Evolutionary conservation across 2,888 invertebrate species (phyloP), one percentile per base, ranked within the genome.

Genomic region (Archips xylosteana): DNA sequence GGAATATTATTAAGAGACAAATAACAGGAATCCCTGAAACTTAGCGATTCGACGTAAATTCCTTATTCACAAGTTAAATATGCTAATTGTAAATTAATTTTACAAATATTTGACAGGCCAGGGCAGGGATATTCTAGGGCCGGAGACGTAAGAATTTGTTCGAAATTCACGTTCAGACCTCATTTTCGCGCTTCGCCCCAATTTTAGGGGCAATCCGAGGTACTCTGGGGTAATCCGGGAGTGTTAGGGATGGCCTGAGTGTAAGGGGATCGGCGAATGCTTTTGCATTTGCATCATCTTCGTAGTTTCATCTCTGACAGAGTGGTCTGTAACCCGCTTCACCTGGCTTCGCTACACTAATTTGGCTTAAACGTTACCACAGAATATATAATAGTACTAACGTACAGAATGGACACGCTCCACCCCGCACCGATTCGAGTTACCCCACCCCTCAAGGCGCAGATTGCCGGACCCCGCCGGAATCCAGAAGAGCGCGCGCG

Each of bases 131-230:
- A 70, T 65, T 74, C 69, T 77, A 74, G 75, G 76, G 74, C 73
- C 76, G 74, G 75, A 70, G 63, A 72, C 67, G 39, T 70, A 34
- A 69, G 65, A 76, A 72, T 75, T 61, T 71, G 72, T 76, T 78
- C 76, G 76, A 77, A 74, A 76, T 78, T 75, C 77, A 72, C 78
- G 76, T 74, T 77, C 72, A 73, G 70, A 76, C 70, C 77, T 80
- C 78, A 77, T 81, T 80, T 77, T 77, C 77, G 71, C 77, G 51
- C 79, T 80, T 80, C 78, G 65, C 76, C 78, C 72, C 82, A 81
- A 83, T 83, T 82, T 83, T 82, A 80, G 80, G 77, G 78, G 78
- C 80, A 79, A 82, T 83, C 79, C 81, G 67, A 71, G 76, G 80
- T 78, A 79, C 81, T 83, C 72, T 42, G 59, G 67, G 70, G 81